Conservation (phyloP, 2,113 vertebrate genomes). For the Camarhynchus parvulus region DNA sequence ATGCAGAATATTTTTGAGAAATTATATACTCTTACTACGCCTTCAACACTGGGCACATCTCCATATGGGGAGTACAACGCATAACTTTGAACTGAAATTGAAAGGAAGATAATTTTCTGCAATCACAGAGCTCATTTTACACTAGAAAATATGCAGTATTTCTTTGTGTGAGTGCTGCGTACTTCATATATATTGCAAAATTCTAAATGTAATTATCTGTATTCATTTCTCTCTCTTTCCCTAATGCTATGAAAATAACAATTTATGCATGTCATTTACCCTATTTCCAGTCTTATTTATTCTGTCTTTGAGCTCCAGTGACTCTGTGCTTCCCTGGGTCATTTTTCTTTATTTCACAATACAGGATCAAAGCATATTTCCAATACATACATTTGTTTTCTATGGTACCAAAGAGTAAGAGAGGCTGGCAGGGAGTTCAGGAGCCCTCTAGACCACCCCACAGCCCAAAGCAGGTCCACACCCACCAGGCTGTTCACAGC, state of each 20-base stretch:
- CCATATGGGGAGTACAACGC: constrained; percentile 21
- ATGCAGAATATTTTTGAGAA: background rate
- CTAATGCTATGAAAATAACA: constrained; percentile 25
- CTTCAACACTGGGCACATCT: constrained; percentile 1
- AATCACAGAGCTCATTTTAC: constrained; percentile 43
- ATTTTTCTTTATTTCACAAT: background rate
- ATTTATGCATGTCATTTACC: constrained; percentile 33
- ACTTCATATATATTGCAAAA: constrained; percentile 42
- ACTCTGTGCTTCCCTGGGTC: background rate
- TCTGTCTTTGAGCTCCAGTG: constrained; percentile 2
- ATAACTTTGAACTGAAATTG: constrained; percentile 39
- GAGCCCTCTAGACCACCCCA: background rate
- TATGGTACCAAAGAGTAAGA: background rate
- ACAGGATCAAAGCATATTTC: background rate
- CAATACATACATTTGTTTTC: background rate
- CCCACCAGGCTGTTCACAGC: background rate
- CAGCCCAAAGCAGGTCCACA: background rate
- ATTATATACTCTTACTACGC: background rate
- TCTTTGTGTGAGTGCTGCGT: constrained; percentile 2
- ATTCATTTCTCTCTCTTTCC: constrained; percentile 28
- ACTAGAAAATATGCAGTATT: constrained; percentile 36
- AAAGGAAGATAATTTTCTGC: constrained; percentile 52
- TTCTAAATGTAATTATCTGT: constrained; percentile 43
- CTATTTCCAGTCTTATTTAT: constrained; percentile 19
- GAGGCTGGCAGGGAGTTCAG: background rate